These are phyloP conservation scores for Drosophila emarginata DNA, from an alignment of 2,888 invertebrate species.

Conservation along the genomic window DNA sequence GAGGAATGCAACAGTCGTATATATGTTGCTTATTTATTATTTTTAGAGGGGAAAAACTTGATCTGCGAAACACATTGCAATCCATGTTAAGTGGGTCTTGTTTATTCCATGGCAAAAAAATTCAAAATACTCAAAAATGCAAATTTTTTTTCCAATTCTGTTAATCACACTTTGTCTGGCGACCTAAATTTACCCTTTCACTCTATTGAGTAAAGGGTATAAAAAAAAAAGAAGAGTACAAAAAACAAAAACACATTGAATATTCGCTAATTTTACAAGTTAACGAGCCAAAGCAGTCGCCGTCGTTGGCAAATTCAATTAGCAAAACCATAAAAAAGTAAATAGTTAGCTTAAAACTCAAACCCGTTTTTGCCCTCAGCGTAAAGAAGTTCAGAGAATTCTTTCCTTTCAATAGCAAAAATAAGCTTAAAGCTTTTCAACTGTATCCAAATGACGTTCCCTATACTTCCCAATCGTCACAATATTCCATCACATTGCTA, in stretches of 20 bases:
- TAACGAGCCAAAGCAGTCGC: slow-evolving; percentile 45
- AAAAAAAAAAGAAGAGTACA: neutral
- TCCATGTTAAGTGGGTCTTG: no score
- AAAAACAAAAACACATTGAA: slow-evolving; percentile 3
- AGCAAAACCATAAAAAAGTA: slow-evolving; percentile 36
- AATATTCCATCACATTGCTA: neutral
- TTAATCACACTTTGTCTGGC: neutral
- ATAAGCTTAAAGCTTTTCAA: slow-evolving; percentile 35
- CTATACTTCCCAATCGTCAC: slow-evolving; percentile 15
- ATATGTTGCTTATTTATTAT: no score
- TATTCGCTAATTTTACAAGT: slow-evolving; percentile 40
- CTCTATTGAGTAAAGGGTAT: neutral
- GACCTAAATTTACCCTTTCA: neutral
- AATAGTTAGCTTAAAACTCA: slow-evolving; percentile 25
- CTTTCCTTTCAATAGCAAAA: neutral
- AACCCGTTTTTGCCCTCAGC: slow-evolving; percentile 39
- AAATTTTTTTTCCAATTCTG: no score
- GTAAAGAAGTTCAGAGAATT: slow-evolving; percentile 1
- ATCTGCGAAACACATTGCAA: no score
- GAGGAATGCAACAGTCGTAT: no score
- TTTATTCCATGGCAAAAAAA: no score
- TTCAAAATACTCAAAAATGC: no score
- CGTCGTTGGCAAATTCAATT: slow-evolving; percentile 33
- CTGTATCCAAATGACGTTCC: slow-evolving; percentile 10
- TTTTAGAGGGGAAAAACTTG: no score